These are phyloP conservation scores for Papilio elwesi DNA, from an alignment of 2,888 invertebrate genomes.

Conservation along the genomic window DNA sequence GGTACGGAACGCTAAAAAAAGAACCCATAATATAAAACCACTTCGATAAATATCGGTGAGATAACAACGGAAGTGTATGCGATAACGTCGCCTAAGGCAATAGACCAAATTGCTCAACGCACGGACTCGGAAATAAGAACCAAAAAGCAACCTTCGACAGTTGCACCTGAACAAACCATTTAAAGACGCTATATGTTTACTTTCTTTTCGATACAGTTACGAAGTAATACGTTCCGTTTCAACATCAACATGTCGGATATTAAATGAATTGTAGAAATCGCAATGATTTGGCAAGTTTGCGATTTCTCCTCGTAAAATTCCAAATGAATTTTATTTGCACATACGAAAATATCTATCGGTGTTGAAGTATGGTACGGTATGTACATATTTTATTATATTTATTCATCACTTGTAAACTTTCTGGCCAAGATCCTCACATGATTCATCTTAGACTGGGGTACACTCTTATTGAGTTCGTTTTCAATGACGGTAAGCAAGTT, in stretches of 20 bases:
- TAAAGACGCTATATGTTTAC: slow-evolving; percentile 39
- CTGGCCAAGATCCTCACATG: too few relatives aligned
- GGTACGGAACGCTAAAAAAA: too few relatives aligned
- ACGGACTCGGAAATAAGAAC: slow-evolving; percentile 54
- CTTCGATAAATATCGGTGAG: slow-evolving; percentile 55
- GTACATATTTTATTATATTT: slow-evolving; percentile 23
- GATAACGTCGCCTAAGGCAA: slow-evolving; percentile 62
- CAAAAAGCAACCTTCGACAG: slow-evolving; percentile 52
- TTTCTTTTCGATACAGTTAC: slow-evolving; percentile 48
- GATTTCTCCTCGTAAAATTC: slow-evolving; percentile 38
- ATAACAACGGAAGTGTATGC: slow-evolving; percentile 63
- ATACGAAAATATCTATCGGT: slow-evolving; percentile 16
- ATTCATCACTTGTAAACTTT: too few relatives aligned
- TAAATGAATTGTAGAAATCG: slow-evolving; percentile 38
- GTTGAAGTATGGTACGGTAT: not conserved
- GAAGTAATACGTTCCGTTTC: slow-evolving; percentile 20
- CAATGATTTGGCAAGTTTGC: slow-evolving; percentile 39
- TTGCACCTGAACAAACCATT: slow-evolving; percentile 48
- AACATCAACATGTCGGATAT: slow-evolving; percentile 31
- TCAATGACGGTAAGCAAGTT: too few relatives aligned
- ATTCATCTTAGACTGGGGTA: too few relatives aligned
- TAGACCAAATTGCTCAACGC: slow-evolving; percentile 56
- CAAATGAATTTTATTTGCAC: slow-evolving; percentile 19
- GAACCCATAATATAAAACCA: slow-evolving; percentile 27
- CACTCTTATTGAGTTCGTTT: too few relatives aligned